These are phyloP conservation scores for Cepphus grylle DNA, from an alignment of 2,113 vertebrate genomes.

Conservation along the genomic window DNA sequence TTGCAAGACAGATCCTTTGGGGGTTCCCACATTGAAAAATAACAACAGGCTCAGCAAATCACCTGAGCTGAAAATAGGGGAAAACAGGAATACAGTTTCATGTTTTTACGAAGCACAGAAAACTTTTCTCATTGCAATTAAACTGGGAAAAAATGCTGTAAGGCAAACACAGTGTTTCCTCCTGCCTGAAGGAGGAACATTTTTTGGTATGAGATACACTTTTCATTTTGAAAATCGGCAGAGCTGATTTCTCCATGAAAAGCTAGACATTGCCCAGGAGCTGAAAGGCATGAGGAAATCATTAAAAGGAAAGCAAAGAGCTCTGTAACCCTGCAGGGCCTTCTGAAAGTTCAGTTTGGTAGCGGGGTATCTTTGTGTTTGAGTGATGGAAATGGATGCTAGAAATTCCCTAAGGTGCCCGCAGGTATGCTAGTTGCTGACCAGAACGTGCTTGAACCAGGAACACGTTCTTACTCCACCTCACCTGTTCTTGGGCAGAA, in stretches of 20 bases:
- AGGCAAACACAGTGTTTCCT: neutral
- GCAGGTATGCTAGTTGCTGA: neutral
- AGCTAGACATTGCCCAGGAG: neutral
- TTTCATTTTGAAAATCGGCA: neutral
- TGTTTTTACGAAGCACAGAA: neutral
- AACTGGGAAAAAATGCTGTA: neutral
- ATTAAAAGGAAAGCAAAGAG: neutral
- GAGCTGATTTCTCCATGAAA: neutral
- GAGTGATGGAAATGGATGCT: neutral
- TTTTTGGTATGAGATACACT: neutral
- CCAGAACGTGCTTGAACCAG: neutral
- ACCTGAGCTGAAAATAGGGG: neutral
- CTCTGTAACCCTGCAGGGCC: neutral
- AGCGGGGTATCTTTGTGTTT: neutral
- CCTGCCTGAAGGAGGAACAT: neutral
- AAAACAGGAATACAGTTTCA: neutral
- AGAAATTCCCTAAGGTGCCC: neutral
- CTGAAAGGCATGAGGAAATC: neutral
- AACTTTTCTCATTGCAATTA: neutral
- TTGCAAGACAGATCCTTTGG: neutral
- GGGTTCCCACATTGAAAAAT: neutral
- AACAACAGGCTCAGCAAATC: neutral
- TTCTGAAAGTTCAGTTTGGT: neutral
- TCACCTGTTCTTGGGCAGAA: neutral
- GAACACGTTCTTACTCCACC: neutral